Base-by-base conservation (phyloP, 2,797 vertebrate genomes). In the Siniperca scherzeri region DNA sequence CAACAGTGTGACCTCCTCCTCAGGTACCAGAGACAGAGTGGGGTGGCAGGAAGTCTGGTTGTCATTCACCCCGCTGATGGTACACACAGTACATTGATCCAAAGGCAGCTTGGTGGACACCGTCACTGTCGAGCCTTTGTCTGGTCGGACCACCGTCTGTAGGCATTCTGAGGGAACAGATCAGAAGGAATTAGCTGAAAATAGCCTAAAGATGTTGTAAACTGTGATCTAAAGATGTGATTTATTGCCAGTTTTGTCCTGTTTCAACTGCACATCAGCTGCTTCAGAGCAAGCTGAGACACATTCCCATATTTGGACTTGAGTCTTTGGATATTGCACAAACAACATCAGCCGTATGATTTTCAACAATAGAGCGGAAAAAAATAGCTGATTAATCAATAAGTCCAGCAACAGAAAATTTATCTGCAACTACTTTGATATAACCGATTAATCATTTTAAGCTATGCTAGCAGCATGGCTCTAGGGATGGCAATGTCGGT, bases 51-150 rank as follows among this genome's bases (percentile, higher is more conserved):
- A 62, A 0, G 60, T 88, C 65, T 61, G 19, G 0, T 80, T 73
- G 82, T 82, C 77, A 14, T 94, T 93, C 46, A 53, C 75, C 25
- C 81, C 89, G 21, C 78, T 62, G 74, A 93, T 44, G 0, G 25
- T 66, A 40, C 95, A 95, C 19, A 96, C 89, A 1, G 66, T n/a
- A 33, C 94, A 95, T 7, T 76, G 56, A 50, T 72, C 81, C 48
- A 3, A 0, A 14, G 89, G 70, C 65, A 61, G 75, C 50, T 5
- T 3, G 0, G 78, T 74, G 80, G 88, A 88, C 75, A 94, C 86
- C 0, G 55, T 91, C 75, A 95, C 91, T 0, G 46, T 57, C 1
- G 78, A 89, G 30, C 71, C 91, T 61, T 74, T 75, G 70, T 88
- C 77, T 3, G 94, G 88, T 42, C 10, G 79, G 25, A 93, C 85